Percentiles rank a stretch among this genome's conserved stretches.
Evolutionary conservation across 2,888 invertebrate species (phyloP).

Genomic region (Watsonalla cultraria): DNA sequence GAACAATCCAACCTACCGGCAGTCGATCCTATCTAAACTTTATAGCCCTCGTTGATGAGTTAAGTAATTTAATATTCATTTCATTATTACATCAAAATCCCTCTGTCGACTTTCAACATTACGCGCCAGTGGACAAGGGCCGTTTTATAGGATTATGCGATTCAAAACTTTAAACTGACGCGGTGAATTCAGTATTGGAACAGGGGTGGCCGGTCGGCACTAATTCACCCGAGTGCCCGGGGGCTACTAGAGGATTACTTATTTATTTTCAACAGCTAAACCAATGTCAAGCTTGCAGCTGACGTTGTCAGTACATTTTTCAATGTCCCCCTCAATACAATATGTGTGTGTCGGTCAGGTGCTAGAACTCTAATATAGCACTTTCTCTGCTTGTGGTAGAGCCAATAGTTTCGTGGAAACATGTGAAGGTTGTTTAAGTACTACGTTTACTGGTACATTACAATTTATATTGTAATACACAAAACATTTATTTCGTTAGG

Average conservation of each 20-base stretch:
- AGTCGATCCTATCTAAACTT: neutral
- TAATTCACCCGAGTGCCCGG: constrained; percentile 39
- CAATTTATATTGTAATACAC: too few relatives aligned
- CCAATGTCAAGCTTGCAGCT: constrained; percentile 27
- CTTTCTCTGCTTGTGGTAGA: constrained; percentile 24
- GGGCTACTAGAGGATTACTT: constrained; percentile 23
- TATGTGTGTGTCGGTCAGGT: constrained; percentile 28
- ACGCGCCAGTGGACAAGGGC: constrained; percentile 45
- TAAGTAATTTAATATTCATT: constrained; percentile 28
- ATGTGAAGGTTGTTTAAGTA: neutral
- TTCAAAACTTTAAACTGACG: constrained; percentile 63
- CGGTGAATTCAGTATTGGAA: constrained; percentile 40
- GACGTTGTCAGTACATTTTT: constrained; percentile 19
- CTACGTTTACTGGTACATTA: too few relatives aligned
- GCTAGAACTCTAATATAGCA: constrained; percentile 27
- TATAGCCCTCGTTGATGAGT: constrained; percentile 6
- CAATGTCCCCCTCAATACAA: constrained; percentile 15
- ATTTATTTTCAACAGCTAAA: constrained; percentile 10
- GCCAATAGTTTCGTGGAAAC: constrained; percentile 6
- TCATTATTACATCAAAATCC: constrained; percentile 20
- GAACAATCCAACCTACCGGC: neutral
- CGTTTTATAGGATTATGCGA: constrained; percentile 68
- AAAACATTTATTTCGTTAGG: too few relatives aligned
- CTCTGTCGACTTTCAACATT: constrained; percentile 36
- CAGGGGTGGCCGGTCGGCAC: constrained; percentile 49